Conservation (phyloP, 1,140 invertebrate species). For the Phocides pigmalion region DNA sequence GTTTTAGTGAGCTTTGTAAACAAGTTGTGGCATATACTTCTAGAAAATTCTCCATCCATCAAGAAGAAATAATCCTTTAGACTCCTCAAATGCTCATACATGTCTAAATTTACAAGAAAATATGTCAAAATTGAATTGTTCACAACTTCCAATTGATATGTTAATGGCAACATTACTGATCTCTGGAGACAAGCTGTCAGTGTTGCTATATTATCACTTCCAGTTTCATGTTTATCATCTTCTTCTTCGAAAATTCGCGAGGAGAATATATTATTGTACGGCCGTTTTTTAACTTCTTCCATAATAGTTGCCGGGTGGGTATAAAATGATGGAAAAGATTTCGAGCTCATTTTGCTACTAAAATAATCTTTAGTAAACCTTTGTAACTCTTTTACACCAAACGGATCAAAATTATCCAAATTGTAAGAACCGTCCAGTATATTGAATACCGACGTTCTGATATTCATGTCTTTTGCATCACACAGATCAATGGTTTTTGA, state of each 20-base stretch:
- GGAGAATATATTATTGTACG: constrained; percentile 73
- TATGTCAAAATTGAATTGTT: constrained; percentile 89
- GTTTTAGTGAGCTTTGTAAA: constrained; percentile 86
- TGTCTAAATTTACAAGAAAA: constrained; percentile 86
- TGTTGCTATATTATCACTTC: constrained; percentile 81
- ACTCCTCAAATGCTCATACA: constrained; percentile 88
- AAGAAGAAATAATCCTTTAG: constrained; percentile 90
- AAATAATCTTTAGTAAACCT: constrained; percentile 63
- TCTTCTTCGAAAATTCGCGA: constrained; percentile 53
- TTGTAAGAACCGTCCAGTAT: constrained; percentile 70
- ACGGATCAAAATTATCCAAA: constrained; percentile 77
- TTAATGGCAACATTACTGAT: constrained; percentile 87
- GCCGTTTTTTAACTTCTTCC: constrained; percentile 70
- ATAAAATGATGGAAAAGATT: constrained; percentile 56
- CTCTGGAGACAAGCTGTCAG: constrained; percentile 86
- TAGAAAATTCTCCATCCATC: constrained; percentile 90
- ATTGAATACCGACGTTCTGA: constrained; percentile 64
- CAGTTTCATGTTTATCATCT: constrained; percentile 50
- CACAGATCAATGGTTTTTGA: constrained; percentile 45
- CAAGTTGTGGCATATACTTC: constrained; percentile 87
- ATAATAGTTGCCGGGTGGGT: constrained; percentile 71
- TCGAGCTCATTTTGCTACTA: constrained; percentile 56
- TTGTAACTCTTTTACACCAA: constrained; percentile 65
- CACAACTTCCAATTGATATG: constrained; percentile 87
- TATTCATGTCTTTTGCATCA: constrained; percentile 35